A percentile compares a stretch with the other conserved stretches of the same genome.
Conservation (phyloP, 2,113 vertebrate species). For the Pungitius pungitius region DNA sequence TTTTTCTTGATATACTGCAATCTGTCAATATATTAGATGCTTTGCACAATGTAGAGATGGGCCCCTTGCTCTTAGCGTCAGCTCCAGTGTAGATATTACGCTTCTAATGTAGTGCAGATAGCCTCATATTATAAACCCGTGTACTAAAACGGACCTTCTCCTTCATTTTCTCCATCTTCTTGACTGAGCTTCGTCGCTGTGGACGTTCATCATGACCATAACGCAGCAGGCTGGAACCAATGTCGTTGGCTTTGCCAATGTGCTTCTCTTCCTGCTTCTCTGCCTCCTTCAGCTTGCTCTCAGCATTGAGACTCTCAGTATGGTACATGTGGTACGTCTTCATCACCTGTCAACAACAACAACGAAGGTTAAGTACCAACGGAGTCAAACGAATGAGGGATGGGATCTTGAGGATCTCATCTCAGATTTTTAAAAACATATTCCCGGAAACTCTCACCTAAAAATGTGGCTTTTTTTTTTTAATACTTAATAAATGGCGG, state of each 20-base stretch:
- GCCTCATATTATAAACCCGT: not conserved
- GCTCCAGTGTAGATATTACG: not conserved
- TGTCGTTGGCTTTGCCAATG: conserved; percentile 91
- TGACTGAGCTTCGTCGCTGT: conserved; percentile 93
- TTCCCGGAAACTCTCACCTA: not conserved
- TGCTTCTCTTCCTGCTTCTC: conserved; percentile 99
- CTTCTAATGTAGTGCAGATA: not conserved
- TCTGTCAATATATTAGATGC: conserved; percentile 11
- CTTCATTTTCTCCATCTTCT: conserved; percentile 91
- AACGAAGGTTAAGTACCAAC: not conserved
- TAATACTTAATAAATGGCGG: too few relatives aligned
- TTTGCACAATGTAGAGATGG: not conserved
- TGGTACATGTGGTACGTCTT: conserved; percentile 99
- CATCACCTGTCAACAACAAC: conserved; percentile 87
- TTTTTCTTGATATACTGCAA: conserved; percentile 10
- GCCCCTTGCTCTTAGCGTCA: not conserved
- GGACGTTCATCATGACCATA: conserved; percentile 92
- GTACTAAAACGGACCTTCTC: conserved; percentile 77
- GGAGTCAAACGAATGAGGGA: not conserved
- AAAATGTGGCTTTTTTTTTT: not conserved
- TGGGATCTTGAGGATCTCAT: not conserved
- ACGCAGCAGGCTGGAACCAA: conserved; percentile 87
- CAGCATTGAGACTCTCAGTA: conserved; percentile 92
- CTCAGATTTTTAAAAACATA: not conserved
- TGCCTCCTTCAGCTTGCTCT: conserved; percentile 97